phyloP scores from a whole-genome alignment of 2,113 vertebrate genomes.

The Varanus komodoensis region DNA sequence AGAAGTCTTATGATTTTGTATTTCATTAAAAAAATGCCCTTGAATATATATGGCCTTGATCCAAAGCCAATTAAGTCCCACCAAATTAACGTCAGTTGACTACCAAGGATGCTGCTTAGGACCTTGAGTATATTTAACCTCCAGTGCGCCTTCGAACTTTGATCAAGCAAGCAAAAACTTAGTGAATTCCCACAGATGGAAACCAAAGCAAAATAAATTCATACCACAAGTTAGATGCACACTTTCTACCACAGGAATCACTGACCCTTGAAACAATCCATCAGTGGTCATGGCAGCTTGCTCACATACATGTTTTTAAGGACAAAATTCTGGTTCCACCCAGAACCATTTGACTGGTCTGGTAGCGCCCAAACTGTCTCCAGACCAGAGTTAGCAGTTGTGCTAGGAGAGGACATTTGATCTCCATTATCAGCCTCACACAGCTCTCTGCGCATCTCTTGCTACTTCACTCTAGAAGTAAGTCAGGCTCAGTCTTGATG shows the following conservation, averaged over 20 bases:
- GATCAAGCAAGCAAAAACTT: constrained; percentile 3
- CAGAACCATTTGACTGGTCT: neutral
- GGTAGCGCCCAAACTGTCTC: neutral
- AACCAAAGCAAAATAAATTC: constrained; percentile 16
- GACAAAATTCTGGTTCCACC: neutral
- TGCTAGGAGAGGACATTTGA: no score
- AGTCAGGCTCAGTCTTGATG: no score
- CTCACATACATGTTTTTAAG: neutral
- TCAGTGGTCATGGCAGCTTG: neutral
- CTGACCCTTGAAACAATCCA: neutral
- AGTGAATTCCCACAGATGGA: constrained; percentile 8
- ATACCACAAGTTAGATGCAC: neutral
- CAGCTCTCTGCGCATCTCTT: neutral
- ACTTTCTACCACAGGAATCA: neutral
- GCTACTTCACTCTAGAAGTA: neutral
- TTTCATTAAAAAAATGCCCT: neutral
- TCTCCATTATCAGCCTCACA: neutral
- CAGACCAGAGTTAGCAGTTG: neutral
- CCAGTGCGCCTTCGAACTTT: neutral
- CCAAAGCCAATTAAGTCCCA: neutral
- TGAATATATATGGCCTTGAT: constrained; percentile 10
- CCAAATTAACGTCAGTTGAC: neutral
- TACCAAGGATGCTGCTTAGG: neutral
- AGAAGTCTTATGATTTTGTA: neutral
- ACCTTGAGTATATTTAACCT: constrained; percentile 1